Evolutionary conservation across 37 sponge, comb jelly and placozoan species (phyloP).

Genomic region (Lycopodina hypogea): DNA sequence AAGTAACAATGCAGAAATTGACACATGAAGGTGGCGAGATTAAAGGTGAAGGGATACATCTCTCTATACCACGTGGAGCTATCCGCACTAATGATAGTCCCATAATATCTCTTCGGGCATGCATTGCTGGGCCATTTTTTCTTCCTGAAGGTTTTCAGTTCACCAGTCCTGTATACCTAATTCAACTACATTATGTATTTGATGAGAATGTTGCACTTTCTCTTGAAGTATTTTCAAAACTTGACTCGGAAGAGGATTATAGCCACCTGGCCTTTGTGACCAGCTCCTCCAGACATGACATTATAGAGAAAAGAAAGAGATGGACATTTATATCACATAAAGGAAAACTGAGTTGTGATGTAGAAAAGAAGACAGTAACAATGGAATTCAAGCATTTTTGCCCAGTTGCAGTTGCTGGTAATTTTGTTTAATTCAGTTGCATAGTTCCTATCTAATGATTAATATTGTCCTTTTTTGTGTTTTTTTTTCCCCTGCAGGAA

Average conservation of each 20-base stretch:
- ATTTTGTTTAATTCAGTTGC: not conserved
- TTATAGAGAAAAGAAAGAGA: not conserved
- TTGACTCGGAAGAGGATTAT: conserved; percentile 6
- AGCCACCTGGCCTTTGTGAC: conserved; percentile 4
- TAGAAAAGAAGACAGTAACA: no score
- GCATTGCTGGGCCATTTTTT: conserved; percentile 15
- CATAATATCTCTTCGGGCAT: not conserved
- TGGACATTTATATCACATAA: not conserved
- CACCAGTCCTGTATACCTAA: conserved; percentile 21
- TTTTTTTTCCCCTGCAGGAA: not conserved
- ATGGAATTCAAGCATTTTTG: conserved; percentile 7
- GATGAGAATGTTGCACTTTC: not conserved
- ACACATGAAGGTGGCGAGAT: not conserved
- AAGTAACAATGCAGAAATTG: not conserved
- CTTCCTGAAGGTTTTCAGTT: not conserved
- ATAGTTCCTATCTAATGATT: not conserved
- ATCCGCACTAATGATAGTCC: not conserved
- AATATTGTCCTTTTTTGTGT: no score
- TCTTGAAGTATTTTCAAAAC: conserved; percentile 1
- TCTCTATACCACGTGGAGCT: conserved; percentile 2
- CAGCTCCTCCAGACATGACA: not conserved
- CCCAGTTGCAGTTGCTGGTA: not conserved
- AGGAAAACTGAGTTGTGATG: not conserved
- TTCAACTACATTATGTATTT: conserved; percentile 4
- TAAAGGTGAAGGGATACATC: not conserved